Base-by-base conservation (phyloP, 2,113 vertebrate genomes). In the Strix uralensis region DNA sequence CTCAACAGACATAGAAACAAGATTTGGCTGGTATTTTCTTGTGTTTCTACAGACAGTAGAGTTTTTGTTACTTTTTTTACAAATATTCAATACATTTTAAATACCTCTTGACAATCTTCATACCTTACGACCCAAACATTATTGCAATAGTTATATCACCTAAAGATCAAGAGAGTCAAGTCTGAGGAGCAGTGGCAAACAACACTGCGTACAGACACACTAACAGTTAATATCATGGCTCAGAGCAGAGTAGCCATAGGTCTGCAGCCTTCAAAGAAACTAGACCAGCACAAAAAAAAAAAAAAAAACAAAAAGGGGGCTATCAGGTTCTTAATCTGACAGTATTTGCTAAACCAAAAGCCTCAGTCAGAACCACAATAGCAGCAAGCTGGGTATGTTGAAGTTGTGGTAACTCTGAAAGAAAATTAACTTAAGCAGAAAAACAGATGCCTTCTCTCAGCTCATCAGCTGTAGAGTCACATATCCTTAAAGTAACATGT, bases 131-230 rank as follows among this genome's bases (percentile, higher is more conserved):
- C 25, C 7, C 52, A 63, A 78, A 59, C 2, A 5, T 32, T 47
- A 72, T 10, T 72, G 34, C 36, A 67, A 74, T 54, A 57, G 46
- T 51, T n/a, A n/a, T 32, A 40, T 16, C 38, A 44, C 30, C 62
- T 75, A 29, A 65, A 26, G 26, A 54, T 30, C 25, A 55, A 59
- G 16, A 77, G 22, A 36, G 15, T 27, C 57, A 44, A 14, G 18
- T 34, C 6, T 46, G 40, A 74, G 82, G 9, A 90, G 15, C n/a
- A 69, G 36, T 13, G 46, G 42, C 30, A 44, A 59, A n/a, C 15
- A n/a, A 2, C n/a, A 29, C 22, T 7, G 38, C 4, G 10, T 26
- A 73, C 11, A 29, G 36, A 55, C 1, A 0, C 2, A 1, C 9
- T 22, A 54, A n/a, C 38, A 29, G 27, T 32, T 67, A 34, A 36